These are phyloP conservation scores for Serripes groenlandicus DNA, from an alignment of 2,888 invertebrate genomes.

Conservation along the genomic window DNA sequence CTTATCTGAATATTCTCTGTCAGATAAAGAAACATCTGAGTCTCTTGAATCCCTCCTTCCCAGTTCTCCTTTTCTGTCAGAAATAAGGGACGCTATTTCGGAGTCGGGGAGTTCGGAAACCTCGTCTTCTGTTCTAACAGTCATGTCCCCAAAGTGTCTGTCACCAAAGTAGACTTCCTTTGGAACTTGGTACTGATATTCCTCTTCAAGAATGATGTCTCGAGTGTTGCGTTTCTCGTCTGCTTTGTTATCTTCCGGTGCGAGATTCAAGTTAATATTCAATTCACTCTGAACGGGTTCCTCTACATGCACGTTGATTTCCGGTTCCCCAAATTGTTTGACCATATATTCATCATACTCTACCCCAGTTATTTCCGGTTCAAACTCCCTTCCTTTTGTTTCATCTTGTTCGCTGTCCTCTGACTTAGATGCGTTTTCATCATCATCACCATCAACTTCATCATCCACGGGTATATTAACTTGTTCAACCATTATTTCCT, in stretches of 20 bases:
- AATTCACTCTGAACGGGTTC: conserved; percentile 25
- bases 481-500: conserved; percentile 64
- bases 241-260: conserved; percentile 15
- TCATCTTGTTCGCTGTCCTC: not conserved
- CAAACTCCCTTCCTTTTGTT: conserved; percentile 40
- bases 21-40: conserved; percentile 65
- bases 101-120: conserved; percentile 68
- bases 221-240: conserved; percentile 18
- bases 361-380: conserved; percentile 57
- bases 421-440: not conserved
- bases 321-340: not conserved
- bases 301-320: not conserved
- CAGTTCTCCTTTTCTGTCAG: conserved; percentile 53
- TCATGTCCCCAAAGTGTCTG: conserved; percentile 53
- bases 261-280: conserved; percentile 35
- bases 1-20: conserved; percentile 64
- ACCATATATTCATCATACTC: conserved; percentile 56
- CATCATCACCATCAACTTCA: conserved; percentile 19
- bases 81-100: conserved; percentile 65
- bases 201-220: conserved; percentile 59
- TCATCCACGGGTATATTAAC: conserved; percentile 18
- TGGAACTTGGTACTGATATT: conserved; percentile 58
- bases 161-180: conserved; percentile 52
- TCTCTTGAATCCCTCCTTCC: conserved; percentile 60
- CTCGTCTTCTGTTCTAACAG: conserved; percentile 68